phyloP scores from a whole-genome alignment of 2,113 vertebrate species.

The Chionis minor region DNA sequence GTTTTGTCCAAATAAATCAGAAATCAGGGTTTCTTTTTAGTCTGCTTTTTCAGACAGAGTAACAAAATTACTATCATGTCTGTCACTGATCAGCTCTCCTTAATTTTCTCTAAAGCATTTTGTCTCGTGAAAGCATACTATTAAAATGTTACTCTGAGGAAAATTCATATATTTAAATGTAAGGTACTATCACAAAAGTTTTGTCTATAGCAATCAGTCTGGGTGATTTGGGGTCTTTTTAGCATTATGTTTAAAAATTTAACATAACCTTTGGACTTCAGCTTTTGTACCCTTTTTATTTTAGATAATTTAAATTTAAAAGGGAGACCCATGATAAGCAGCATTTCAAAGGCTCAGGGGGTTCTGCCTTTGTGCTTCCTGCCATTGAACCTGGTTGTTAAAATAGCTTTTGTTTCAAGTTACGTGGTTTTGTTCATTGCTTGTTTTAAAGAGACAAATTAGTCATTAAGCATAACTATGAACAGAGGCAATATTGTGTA shows the following conservation, averaged over 20 bases:
- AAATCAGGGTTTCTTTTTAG: neutral
- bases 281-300: neutral
- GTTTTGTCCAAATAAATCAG: neutral
- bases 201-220: neutral
- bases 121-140: neutral
- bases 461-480: neutral
- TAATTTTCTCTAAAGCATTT: neutral
- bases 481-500: neutral
- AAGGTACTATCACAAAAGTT: neutral
- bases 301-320: neutral
- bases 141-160: neutral
- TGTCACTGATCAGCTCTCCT: too few species aligned
- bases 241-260: neutral
- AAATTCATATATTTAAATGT: neutral
- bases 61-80: neutral
- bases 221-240: neutral
- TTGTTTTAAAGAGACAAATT: neutral
- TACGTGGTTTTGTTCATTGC: neutral
- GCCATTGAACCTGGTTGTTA: neutral
- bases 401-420: neutral
- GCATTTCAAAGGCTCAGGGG: neutral
- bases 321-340: neutral
- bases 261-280: neutral
- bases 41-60: neutral
- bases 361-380: neutral